Conservation (phyloP, 2,797 vertebrate genomes). For the Selene dorsalis region DNA sequence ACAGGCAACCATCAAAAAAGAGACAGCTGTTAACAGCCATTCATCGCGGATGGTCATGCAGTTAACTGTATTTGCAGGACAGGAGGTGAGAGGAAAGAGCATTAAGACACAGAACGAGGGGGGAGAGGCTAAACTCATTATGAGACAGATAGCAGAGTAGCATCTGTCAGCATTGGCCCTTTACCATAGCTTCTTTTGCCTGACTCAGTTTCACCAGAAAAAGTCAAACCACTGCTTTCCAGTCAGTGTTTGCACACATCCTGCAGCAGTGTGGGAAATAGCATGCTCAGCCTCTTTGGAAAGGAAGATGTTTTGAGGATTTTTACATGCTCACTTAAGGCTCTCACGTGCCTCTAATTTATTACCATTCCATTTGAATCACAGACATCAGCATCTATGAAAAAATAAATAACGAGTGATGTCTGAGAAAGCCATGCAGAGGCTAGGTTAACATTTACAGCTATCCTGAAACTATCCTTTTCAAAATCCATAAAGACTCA, state of each 20-base stretch:
- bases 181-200: constrained; percentile 63
- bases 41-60: constrained; percentile 69
- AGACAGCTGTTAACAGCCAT: constrained; percentile 75
- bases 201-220: constrained; percentile 74
- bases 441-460: not conserved
- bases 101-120: constrained; percentile 36
- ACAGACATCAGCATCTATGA: not conserved
- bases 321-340: constrained; percentile 32
- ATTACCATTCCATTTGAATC: not conserved
- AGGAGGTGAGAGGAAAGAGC: constrained; percentile 58
- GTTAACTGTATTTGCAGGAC: constrained; percentile 76
- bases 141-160: constrained; percentile 66
- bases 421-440: not conserved
- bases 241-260: constrained; percentile 69
- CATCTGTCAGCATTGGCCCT: constrained; percentile 78
- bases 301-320: constrained; percentile 53
- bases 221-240: constrained; percentile 68
- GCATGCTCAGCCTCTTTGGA: constrained; percentile 38
- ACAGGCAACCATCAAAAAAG: constrained; percentile 77
- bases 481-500: not conserved
- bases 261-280: constrained; percentile 73
- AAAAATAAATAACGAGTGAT: not conserved
- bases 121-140: constrained; percentile 71
- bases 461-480: not conserved
- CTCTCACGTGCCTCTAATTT: constrained; percentile 29